A percentile compares a stretch with the other conserved stretches of the same genome.
These are phyloP conservation scores for Dendrophyllia cribrosa DNA, from an alignment of 64 coral and sea anemone genomes.

Conservation along the genomic window DNA sequence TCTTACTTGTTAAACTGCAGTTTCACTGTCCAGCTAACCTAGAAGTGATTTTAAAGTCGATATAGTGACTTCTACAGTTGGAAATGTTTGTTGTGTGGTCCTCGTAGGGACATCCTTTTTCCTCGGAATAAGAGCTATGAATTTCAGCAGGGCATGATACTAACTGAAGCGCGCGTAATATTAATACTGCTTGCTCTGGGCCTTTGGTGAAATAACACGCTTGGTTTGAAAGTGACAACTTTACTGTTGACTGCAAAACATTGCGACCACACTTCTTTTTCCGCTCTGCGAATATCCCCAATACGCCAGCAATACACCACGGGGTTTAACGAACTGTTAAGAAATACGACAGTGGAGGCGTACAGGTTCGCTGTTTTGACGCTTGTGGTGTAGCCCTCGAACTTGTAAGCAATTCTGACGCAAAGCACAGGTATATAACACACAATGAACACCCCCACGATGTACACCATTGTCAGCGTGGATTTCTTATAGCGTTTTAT, in stretches of 20 bases:
- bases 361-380: constrained; percentile 33
- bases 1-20: too few relatives aligned
- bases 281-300: constrained; percentile 30
- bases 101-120: not conserved
- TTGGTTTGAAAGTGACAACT: not conserved
- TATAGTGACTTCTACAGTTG: too few relatives aligned
- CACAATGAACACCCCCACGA: constrained; percentile 60
- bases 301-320: constrained; percentile 81
- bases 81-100: too few relatives aligned
- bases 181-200: not conserved
- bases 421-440: constrained; percentile 66
- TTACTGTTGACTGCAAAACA: not conserved
- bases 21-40: too few relatives aligned
- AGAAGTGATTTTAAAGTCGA: too few relatives aligned
- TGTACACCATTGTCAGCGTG: constrained; percentile 63
- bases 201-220: not conserved
- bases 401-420: constrained; percentile 38
- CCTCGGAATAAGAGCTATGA: not conserved
- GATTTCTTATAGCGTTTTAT: constrained; percentile 67
- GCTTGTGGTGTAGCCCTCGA: not conserved
- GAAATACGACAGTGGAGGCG: constrained; percentile 35
- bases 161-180: not conserved
- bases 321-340: constrained; percentile 70
- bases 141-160: not conserved
- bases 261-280: constrained; percentile 1